Percentiles rank a stretch among this genome's conserved stretches.
Conservation (phyloP, 1,140 invertebrate genomes). For the Pygmarrhopalites habei region DNA sequence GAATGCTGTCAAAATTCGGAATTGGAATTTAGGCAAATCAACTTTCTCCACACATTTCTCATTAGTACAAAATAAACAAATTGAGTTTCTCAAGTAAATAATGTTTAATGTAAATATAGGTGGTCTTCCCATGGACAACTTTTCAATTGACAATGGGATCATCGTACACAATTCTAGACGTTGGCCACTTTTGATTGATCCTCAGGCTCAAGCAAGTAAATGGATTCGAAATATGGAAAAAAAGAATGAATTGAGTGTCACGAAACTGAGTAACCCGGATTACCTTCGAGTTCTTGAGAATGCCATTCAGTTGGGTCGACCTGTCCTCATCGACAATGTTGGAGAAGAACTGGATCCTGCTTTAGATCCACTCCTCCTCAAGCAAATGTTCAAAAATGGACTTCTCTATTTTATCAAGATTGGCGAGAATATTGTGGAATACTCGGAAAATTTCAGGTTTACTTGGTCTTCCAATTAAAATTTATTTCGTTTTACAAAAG, state of each 20-base stretch:
- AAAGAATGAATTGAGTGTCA: constrained; percentile 66
- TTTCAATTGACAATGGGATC: constrained; percentile 89
- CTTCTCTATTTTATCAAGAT: constrained; percentile 74
- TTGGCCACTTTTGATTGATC: constrained; percentile 92
- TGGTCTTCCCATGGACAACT: constrained; percentile 80
- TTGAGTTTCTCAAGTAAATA: too few relatives aligned
- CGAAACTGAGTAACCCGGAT: constrained; percentile 76
- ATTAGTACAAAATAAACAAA: too few relatives aligned
- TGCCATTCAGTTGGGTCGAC: constrained; percentile 70
- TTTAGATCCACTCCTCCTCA: constrained; percentile 72
- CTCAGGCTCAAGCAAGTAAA: constrained; percentile 89
- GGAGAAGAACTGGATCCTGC: constrained; percentile 75
- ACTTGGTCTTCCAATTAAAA: not conserved
- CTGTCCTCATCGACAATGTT: constrained; percentile 80
- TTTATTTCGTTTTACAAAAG: too few relatives aligned
- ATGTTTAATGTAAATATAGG: too few relatives aligned
- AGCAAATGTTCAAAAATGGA: constrained; percentile 71
- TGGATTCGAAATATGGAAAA: constrained; percentile 93
- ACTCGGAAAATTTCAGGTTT: constrained; percentile 66
- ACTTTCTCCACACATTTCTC: too few relatives aligned
- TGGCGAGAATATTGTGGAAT: constrained; percentile 72
- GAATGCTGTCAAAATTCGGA: constrained; percentile 70
- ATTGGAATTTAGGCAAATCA: too few relatives aligned
- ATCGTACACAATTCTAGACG: constrained; percentile 75
- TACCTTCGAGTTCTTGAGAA: constrained; percentile 70